phyloP scores from a whole-genome alignment of 2,113 vertebrate species.

The Ceyx margarethae region DNA sequence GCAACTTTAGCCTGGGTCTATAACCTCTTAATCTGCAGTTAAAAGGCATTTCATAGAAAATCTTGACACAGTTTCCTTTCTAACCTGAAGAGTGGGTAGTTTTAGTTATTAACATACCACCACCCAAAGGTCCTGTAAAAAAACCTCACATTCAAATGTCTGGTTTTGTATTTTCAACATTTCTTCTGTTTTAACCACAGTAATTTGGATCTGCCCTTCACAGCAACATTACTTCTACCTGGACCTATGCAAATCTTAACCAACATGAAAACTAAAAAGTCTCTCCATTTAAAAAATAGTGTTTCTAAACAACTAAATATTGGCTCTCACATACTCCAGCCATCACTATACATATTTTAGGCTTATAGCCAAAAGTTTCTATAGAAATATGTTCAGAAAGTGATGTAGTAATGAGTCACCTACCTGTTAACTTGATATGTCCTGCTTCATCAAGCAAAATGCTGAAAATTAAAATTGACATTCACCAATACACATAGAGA shows the following conservation, averaged over 20 bases:
- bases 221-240: neutral
- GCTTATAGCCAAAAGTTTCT: neutral
- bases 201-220: neutral
- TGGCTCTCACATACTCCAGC: neutral
- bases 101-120: neutral
- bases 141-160: neutral
- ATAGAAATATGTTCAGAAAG: neutral
- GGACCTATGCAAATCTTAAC: neutral
- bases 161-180: neutral
- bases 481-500: conserved; percentile 79
- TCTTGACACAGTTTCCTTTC: neutral
- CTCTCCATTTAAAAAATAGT: neutral
- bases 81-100: neutral
- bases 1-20: neutral
- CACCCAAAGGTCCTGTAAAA: neutral
- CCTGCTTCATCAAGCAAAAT: conserved; percentile 99
- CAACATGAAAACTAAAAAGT: neutral
- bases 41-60: neutral
- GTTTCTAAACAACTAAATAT: neutral
- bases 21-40: neutral
- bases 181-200: neutral
- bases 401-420: conserved; percentile 46
- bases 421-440: conserved; percentile 99
- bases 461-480: conserved; percentile 93
- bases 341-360: neutral